Evolutionary conservation across 2,888 invertebrate genomes (phyloP).

Genomic region (Thymelicus sylvestris): DNA sequence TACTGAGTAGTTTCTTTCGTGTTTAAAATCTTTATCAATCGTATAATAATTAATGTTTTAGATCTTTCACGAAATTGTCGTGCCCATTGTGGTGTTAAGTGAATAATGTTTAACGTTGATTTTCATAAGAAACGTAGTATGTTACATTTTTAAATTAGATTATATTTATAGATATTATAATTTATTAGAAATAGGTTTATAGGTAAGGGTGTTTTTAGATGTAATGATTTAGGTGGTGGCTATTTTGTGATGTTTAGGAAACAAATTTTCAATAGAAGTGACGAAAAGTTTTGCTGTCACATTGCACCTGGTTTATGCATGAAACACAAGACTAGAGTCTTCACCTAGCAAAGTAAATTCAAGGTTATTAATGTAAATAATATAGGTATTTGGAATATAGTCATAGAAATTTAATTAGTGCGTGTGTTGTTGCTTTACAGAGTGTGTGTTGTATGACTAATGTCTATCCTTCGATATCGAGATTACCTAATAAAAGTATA

Average conservation of each 20-base stretch:
- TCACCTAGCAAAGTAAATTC: constrained; percentile 20
- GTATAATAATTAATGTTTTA: background rate
- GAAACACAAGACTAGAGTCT: constrained; percentile 21
- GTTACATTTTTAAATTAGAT: too few relatives aligned
- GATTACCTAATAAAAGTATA: background rate
- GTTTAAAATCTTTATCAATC: background rate
- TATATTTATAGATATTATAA: too few relatives aligned
- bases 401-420: constrained; percentile 21
- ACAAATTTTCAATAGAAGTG: constrained; percentile 35
- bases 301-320: constrained; percentile 32
- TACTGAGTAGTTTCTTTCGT: background rate
- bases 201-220: background rate
- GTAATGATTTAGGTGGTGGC: background rate
- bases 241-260: background rate
- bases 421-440: constrained; percentile 23
- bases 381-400: constrained; percentile 10
- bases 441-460: constrained; percentile 1
- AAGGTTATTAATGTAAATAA: constrained; percentile 19
- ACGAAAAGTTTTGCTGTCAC: constrained; percentile 12
- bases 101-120: too few relatives aligned
- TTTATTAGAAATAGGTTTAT: too few relatives aligned
- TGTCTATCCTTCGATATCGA: background rate
- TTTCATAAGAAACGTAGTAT: too few relatives aligned
- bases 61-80: background rate
- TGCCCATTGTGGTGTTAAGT: too few relatives aligned